Evolutionary conservation across 1,140 invertebrate genomes (phyloP).

Genomic region (Anadara kagoshimensis): DNA sequence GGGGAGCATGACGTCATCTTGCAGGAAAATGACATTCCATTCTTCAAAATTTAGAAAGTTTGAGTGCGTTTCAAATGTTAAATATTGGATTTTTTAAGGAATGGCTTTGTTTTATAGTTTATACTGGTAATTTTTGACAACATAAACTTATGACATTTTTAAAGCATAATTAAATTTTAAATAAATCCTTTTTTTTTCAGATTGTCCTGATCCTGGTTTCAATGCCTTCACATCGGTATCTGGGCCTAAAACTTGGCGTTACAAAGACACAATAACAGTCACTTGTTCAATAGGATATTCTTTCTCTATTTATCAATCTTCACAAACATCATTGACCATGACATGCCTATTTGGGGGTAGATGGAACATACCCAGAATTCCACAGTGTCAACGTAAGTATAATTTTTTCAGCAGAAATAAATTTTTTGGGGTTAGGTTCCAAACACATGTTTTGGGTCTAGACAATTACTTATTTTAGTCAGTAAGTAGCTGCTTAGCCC

Average conservation of each 20-base stretch:
- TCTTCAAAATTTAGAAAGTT: too few relatives aligned
- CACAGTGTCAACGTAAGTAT: slow-evolving; percentile 35
- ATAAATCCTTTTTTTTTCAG: slow-evolving; percentile 32
- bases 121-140: too few relatives aligned
- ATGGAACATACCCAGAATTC: slow-evolving; percentile 26
- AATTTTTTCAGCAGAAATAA: not conserved
- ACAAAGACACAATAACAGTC: slow-evolving; percentile 31
- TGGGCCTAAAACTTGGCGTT: slow-evolving; percentile 17
- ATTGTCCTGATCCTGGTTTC: slow-evolving; percentile 43
- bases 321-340: slow-evolving; percentile 1
- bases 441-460: not conserved
- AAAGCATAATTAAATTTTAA: not conserved
- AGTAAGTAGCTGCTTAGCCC: too few relatives aligned
- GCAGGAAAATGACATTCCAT: too few relatives aligned
- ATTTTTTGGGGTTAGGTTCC: not conserved
- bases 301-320: slow-evolving; percentile 45
- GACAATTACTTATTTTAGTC: not conserved
- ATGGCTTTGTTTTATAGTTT: too few relatives aligned
- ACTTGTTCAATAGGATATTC: slow-evolving; percentile 46
- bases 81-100: too few relatives aligned
- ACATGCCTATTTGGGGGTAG: slow-evolving; percentile 34
- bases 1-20: too few relatives aligned
- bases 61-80: too few relatives aligned
- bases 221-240: slow-evolving; percentile 26
- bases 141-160: not conserved